Percentiles rank a stretch among this genome's conserved stretches.
phyloP scores from a whole-genome alignment of 2,113 vertebrate species.

The Tamias sibiricus region DNA sequence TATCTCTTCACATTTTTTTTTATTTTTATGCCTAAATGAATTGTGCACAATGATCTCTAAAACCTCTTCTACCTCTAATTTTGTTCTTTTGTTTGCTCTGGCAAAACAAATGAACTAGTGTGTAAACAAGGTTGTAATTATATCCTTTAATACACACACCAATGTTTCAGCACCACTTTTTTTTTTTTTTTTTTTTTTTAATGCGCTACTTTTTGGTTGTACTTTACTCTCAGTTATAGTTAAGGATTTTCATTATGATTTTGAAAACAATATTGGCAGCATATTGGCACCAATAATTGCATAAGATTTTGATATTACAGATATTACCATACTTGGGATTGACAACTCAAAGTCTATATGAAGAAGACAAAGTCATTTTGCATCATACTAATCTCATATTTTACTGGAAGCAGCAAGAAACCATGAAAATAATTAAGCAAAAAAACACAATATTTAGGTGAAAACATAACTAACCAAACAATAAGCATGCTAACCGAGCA shows the following conservation, averaged over 20 bases:
- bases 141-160: not conserved
- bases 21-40: not conserved
- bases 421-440: not conserved
- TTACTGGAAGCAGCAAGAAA: not conserved
- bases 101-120: not conserved
- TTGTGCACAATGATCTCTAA: not conserved
- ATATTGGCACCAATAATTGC: not conserved
- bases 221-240: not conserved
- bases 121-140: not conserved
- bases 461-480: not conserved
- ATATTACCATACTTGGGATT: not conserved
- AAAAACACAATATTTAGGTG: not conserved
- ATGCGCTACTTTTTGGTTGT: not conserved
- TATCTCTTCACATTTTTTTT: not conserved
- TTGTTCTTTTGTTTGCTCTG: not conserved
- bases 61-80: not conserved
- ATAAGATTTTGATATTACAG: not conserved
- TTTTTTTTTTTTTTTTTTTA: not conserved
- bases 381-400: not conserved
- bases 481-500: not conserved
- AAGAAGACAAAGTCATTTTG: not conserved
- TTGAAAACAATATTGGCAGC: not conserved
- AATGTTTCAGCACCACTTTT: not conserved
- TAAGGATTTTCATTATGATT: conserved; percentile 29
- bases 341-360: not conserved